Evolutionary conservation across 1,140 invertebrate species (phyloP), one percentile per base, ranked within the genome.

Genomic region (Trypoxylus dichotomus): DNA sequence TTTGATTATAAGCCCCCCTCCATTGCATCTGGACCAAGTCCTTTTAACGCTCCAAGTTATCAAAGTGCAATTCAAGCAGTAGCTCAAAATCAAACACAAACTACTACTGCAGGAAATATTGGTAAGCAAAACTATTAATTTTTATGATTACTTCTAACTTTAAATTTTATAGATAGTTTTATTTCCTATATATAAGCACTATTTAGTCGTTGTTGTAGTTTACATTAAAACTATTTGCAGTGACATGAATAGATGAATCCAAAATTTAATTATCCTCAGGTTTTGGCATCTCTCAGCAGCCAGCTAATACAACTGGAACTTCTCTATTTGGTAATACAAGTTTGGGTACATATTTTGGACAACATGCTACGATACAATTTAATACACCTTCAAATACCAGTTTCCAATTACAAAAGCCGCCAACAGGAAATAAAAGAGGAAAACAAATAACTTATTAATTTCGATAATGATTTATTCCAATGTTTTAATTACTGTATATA

Each of bases 351-450:
- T 6, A 54, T 54, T 54, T 27, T 54, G 43, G 74, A 21, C 41
- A 47, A 75, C 74, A 13, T 24, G 10, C 74, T 27, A 25, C 43
- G 72, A 71, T 77, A 76, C 7, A 75, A 58, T 73, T 74, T 73
- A 77, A 77, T 63, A 27, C 76, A 19, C 29, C 76, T 19, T 3
- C 76, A 68, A 74, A 43, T 74, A 74, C 81, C 1, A 86, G 84
- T 81, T 94, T 94, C 86, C 91, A 93, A 83, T 87, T 94, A 8
- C 92, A 93, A 85, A 93, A 93, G 82, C 93, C 93, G 58, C 93
- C 93, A 1, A 85, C 87, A 60, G 90, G 91, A 47, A 91, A 91
- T 83, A 94, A 94, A 87, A 85, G 92, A 81, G 91, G 90, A 47
- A 94, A 93, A 83, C 91, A 73, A 75, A 32, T 41, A 1, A 41